Evolutionary conservation across 2,888 invertebrate genomes (phyloP), one percentile per base, ranked within the genome.

Genomic region (Polymixis lichenea): DNA sequence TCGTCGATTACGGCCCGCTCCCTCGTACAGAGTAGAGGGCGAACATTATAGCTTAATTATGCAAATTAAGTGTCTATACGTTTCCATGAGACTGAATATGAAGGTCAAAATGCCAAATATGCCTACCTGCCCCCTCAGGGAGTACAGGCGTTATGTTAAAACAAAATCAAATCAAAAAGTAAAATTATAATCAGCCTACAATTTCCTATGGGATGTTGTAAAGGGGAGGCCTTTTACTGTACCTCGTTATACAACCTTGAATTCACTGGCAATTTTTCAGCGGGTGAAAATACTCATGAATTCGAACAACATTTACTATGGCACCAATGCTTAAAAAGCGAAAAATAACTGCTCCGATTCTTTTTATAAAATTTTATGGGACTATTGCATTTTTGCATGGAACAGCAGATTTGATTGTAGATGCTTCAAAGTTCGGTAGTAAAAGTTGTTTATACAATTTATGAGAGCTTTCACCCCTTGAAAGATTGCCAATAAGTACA

Each of bases 121-220:
- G 11, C 32, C 38, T 51, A 0, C 51, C 38, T 1, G n/a, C 4
- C n/a, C 25, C 49, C 32, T 60, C 8, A 6, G 77, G 55, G 66
- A 49, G 38, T 49, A 66, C n/a, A 77, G 17, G 46, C 17, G 46
- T 49, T 38, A 38, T 38, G 2, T 55, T 15, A n/a, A 73, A 77
- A 60, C 60, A 60, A 80, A 80, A 53, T n/a, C 80, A 38, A 72
- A 77, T 77, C 38, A 80, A 49, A 77, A 73, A 73, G 61, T 77
- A 55, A 43, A 49, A 62, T 80, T 73, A 77, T 49, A 61, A 80
- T 73, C 74, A 28, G 53, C 19, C n/a, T 11, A 15, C 22, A 61
- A 77, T 73, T 2, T 61, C 80, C 61, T 49, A 53, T 6, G 77
- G 38, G 80, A 60, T 25, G 25, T 28, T 17, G 28, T 28, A 15